A percentile compares a stretch with the other conserved stretches of the same genome.
Evolutionary conservation across 2,888 invertebrate genomes (phyloP).

Genomic region (Synergus gifuensis): DNA sequence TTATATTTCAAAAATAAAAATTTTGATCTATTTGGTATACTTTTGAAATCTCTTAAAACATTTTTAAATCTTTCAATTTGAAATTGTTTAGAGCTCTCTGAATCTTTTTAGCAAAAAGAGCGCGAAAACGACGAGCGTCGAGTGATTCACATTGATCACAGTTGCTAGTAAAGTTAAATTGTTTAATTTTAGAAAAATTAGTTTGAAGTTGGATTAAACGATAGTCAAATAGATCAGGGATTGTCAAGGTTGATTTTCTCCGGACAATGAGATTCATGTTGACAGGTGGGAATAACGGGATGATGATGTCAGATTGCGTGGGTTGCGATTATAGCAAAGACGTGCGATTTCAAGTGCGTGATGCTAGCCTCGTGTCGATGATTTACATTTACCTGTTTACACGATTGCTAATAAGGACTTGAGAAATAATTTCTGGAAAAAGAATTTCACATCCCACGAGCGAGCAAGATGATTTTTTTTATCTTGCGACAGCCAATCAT

Average conservation of each 20-base stretch:
- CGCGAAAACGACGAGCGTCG: too few relatives aligned
- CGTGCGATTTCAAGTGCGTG: slow-evolving; percentile 46
- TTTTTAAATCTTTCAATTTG: too few relatives aligned
- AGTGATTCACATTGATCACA: too few relatives aligned
- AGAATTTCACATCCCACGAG: background rate
- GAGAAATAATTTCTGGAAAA: slow-evolving; percentile 36
- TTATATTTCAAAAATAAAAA: too few relatives aligned
- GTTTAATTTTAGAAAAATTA: background rate
- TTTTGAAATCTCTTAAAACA: too few relatives aligned
- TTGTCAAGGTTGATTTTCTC: slow-evolving; percentile 52
- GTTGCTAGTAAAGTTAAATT: too few relatives aligned
- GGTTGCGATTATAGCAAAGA: slow-evolving; percentile 70
- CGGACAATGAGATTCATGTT: slow-evolving; percentile 52
- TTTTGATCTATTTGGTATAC: too few relatives aligned
- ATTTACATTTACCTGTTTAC: slow-evolving; percentile 44
- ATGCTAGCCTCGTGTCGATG: slow-evolving; percentile 44
- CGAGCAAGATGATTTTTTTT: slow-evolving; percentile 1
- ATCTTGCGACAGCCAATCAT: background rate
- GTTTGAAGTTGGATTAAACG: background rate
- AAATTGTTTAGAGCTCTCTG: too few relatives aligned
- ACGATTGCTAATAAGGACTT: slow-evolving; percentile 36
- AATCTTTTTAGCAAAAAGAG: too few relatives aligned
- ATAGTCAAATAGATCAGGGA: slow-evolving; percentile 44
- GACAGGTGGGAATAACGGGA: slow-evolving; percentile 68
- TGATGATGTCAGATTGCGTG: slow-evolving; percentile 71